Base-by-base conservation (phyloP, 2,113 vertebrate genomes). In the Oreochromis spilurus region DNA sequence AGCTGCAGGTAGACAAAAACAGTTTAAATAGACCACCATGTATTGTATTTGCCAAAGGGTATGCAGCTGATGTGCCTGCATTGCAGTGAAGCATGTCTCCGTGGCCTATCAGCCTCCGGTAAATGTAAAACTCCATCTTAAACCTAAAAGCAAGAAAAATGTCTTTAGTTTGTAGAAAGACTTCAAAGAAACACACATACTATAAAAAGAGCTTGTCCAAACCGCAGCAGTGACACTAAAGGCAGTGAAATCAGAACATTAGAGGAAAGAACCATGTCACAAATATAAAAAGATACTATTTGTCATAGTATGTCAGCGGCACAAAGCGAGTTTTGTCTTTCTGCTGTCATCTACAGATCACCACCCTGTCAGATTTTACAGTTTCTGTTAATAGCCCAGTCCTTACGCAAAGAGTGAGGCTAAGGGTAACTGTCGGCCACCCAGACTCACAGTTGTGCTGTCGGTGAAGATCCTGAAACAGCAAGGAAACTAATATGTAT, bases 311-410 rank as follows among this genome's bases (percentile, higher is more conserved):
- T 10, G 36, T 84, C 21, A 34, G 24, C 36, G 43, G 31, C 45
- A 87, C 77, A 85, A 86, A 83, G 78, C 60, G 36, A 75, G 17
- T 52, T 85, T 65, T 81, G 72, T 85, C 16, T 80, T 43, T 80
- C 82, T 43, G 31, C 45, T 12, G 3, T 17, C 16, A 65, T 55
- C 78, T 34, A 48, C 83, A 84, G 79, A 83, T 91, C 90, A 87
- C 82, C 91, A 87, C 9, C 78, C 67, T 60, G 31, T 72, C 87
- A 85, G 87, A 83, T 84, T 79, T 82, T 85, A 48, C 14, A 77
- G 54, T 38, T 21, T 17, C 52, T 24, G 7, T 19, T 14, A 79
- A 43, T 17, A 65, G 36, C 21, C 21, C 57, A 67, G 16, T 50
- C 12, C 4, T 31, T 84, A 77, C 2, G 16, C 36, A 77, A 31